Evolutionary conservation across 2,797 vertebrate genomes (phyloP), one percentile per base, ranked within the genome.

Genomic region (Choloepus didactylus): DNA sequence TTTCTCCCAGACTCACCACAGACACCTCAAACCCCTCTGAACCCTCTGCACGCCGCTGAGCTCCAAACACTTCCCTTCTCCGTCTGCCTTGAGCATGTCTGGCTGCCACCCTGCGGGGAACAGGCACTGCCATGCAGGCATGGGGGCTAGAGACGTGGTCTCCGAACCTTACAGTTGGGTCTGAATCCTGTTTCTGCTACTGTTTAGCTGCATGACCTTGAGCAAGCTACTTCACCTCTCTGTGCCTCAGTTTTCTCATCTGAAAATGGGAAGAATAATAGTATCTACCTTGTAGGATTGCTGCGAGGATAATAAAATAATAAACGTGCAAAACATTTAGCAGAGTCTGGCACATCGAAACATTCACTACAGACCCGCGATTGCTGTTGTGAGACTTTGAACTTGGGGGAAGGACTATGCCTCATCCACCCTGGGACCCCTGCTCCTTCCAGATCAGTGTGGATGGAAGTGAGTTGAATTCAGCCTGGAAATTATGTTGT

Each of bases 211-310:
- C 31, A 60, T 73, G 69, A 69, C 41, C 69, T 3, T 38, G 29
- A 80, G 41, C 73, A 87, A 88, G 56, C 44, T 35, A 77, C 10
- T 60, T 69, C 15, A 19, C 67, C 25, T 27, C 82, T 81, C 44
- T 62, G 77, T 59, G 81, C 67, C 80, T 95, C 91, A 35, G 80
- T 73, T 94, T 92, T 56, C 86, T 62, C 66, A 80, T 76, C 70
- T 83, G 75, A 91, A 66, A 90, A 70, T 59, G 10, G 79, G 27
- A 49, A 16, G 19, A 27, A 35, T 12, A 38, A 77, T 3, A 82
- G 70, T 19, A n/a, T 62, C 69, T 19, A 93, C 54, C 27, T n/a
- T 49, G 19, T 4, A 54, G 23, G n/a, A 31, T 2, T n/a, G 11
- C 49, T n/a, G 9, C 0, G 4, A 54, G 49, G 64, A 69, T 38